These are phyloP conservation scores for Temnopleurus reevesii DNA, from an alignment of 53 echinoderm and acorn worm species.

Conservation along the genomic window DNA sequence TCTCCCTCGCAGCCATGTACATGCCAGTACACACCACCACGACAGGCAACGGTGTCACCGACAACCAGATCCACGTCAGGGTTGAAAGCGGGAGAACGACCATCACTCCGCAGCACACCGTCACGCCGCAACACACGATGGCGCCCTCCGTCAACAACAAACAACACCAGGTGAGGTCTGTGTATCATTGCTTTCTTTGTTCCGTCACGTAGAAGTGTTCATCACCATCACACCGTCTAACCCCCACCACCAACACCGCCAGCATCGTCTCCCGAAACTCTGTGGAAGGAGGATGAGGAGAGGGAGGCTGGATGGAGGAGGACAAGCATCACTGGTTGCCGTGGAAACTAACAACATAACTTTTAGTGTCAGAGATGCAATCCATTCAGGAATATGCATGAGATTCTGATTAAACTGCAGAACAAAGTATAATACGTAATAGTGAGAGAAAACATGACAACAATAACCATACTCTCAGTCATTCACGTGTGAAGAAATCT, in stretches of 20 bases:
- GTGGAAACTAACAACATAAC: conserved; percentile 26
- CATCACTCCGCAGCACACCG: conserved; percentile 44
- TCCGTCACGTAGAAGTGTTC: background rate
- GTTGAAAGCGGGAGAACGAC: conserved; percentile 35
- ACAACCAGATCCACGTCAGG: conserved; percentile 63
- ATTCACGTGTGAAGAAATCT: no score
- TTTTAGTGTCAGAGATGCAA: no score
- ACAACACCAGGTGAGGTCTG: conserved; percentile 56
- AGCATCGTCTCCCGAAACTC: background rate
- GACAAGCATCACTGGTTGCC: conserved; percentile 15
- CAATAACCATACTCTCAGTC: no score
- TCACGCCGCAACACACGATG: conserved; percentile 22
- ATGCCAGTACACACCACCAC: conserved; percentile 43
- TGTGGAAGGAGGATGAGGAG: background rate
- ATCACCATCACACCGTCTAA: conserved; percentile 20
- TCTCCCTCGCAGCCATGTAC: conserved; percentile 69
- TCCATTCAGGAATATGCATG: no score
- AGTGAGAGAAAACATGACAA: no score
- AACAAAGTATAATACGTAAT: no score
- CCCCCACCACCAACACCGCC: background rate
- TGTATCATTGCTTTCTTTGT: conserved; percentile 11
- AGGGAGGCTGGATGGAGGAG: conserved; percentile 9
- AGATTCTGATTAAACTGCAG: no score
- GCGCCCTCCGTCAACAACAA: conserved; percentile 4
- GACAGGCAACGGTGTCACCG: conserved; percentile 64